Conservation (phyloP, 2,888 invertebrate species). For the Drosophila hamatofila region DNA sequence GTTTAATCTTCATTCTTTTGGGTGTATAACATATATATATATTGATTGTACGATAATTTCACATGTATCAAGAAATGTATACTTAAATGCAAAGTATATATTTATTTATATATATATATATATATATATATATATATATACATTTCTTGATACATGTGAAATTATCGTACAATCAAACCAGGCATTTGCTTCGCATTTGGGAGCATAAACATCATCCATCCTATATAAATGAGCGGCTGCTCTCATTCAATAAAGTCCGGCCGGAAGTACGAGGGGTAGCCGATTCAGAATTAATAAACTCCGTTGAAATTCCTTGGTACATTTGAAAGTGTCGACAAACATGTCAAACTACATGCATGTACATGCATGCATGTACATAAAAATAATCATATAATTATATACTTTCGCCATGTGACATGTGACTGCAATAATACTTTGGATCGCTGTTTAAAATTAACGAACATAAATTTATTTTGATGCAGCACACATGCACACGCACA, state of each 20-base stretch:
- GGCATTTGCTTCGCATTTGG: constrained; percentile 48
- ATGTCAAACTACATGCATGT: constrained; percentile 24
- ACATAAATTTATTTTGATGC: constrained; percentile 69
- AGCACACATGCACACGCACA: constrained; percentile 32
- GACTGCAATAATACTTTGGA: constrained; percentile 45
- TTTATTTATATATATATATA: background rate
- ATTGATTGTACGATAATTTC: background rate
- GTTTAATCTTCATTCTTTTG: constrained; percentile 26
- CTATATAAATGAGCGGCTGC: constrained; percentile 37
- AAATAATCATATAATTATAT: background rate
- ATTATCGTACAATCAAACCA: background rate
- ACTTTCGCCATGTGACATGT: background rate
- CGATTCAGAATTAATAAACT: constrained; percentile 53
- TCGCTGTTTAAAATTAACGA: constrained; percentile 64
- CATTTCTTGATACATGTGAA: background rate
- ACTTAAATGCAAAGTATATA: no score
- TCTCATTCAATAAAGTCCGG: constrained; percentile 36
- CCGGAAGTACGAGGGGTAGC: constrained; percentile 60
- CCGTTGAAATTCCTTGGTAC: constrained; percentile 21
- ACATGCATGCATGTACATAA: constrained; percentile 8
- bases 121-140: background rate
- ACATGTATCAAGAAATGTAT: background rate
- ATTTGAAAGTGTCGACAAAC: constrained; percentile 51
- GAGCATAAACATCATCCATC: constrained; percentile 32
- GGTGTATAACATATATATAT: constrained; percentile 6